Percentiles rank a stretch among this genome's conserved stretches.
Conservation (phyloP, 2,888 invertebrate species). For the Pemphredon lugubris region DNA sequence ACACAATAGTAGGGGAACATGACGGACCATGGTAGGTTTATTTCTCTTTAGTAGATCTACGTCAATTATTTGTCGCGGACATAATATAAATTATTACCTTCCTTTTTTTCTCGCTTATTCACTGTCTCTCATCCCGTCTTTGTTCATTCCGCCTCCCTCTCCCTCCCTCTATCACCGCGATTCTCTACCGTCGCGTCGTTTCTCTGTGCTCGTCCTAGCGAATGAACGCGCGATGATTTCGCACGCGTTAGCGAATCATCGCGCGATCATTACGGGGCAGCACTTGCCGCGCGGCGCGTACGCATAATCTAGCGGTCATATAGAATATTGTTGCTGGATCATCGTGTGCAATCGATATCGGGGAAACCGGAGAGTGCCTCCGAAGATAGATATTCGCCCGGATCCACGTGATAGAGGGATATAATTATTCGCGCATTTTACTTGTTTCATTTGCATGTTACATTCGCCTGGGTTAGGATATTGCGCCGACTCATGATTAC, state of each 20-base stretch:
- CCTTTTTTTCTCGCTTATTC: too few species aligned
- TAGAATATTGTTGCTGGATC: conserved; percentile 53
- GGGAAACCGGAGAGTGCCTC: conserved; percentile 29
- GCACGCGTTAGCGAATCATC: conserved; percentile 61
- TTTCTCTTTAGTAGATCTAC: too few species aligned
- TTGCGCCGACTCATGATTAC: conserved; percentile 60
- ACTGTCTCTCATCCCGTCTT: conserved; percentile 8
- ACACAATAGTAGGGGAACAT: too few species aligned
- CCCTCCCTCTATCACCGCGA: background rate
- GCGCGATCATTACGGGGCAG: conserved; percentile 50
- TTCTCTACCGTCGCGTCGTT: background rate
- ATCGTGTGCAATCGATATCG: conserved; percentile 56
- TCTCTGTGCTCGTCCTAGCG: conserved; percentile 6
- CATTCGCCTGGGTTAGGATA: conserved; percentile 19
- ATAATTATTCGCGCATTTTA: conserved; percentile 55
- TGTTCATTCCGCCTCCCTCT: background rate
- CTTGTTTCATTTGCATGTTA: conserved; percentile 41
- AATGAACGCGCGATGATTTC: conserved; percentile 41
- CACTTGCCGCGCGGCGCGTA: conserved; percentile 3
- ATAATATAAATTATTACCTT: too few species aligned
- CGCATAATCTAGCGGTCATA: conserved; percentile 13
- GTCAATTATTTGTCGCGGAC: too few species aligned
- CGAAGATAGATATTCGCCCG: conserved; percentile 24
- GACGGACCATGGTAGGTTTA: too few species aligned
- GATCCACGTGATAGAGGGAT: conserved; percentile 10